phyloP scores from a whole-genome alignment of 1,140 invertebrate species.

The Nymphalis io region DNA sequence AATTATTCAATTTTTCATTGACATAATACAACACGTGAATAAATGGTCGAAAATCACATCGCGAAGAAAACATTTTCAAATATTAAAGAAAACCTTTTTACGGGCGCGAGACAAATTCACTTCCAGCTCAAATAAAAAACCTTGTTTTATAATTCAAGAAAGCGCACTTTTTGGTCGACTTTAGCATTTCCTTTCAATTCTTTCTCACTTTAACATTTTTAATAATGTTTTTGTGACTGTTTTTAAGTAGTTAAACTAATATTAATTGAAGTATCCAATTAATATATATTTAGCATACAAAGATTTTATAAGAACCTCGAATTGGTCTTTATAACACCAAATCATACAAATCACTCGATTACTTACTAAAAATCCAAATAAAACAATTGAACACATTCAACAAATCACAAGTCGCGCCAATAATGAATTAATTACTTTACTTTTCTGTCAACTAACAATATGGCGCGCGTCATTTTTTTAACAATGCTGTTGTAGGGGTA shows the following conservation, averaged over 20 bases:
- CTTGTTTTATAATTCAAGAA: constrained; percentile 34
- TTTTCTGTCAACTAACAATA: too few relatives aligned
- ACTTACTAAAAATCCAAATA: too few relatives aligned
- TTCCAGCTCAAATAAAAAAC: constrained; percentile 36
- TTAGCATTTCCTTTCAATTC: constrained; percentile 14
- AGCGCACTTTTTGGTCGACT: constrained; percentile 20
- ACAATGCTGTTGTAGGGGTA: too few relatives aligned
- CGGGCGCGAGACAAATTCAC: constrained; percentile 34
- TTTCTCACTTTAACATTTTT: constrained; percentile 19
- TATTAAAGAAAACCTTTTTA: constrained; percentile 16
- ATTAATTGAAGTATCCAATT: too few relatives aligned
- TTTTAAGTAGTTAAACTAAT: neutral
- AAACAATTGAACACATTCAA: too few relatives aligned
- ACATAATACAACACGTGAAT: constrained; percentile 2
- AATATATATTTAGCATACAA: too few relatives aligned
- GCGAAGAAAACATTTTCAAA: constrained; percentile 13
- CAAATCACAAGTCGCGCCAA: too few relatives aligned
- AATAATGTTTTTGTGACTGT: neutral
- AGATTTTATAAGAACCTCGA: too few relatives aligned
- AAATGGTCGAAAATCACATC: neutral
- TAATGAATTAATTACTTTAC: too few relatives aligned
- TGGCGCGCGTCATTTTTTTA: too few relatives aligned
- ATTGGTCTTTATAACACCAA: too few relatives aligned
- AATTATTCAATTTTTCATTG: neutral
- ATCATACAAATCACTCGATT: too few relatives aligned